Conservation (phyloP, 2,888 invertebrate species). For the Drosophila mayaguana region DNA sequence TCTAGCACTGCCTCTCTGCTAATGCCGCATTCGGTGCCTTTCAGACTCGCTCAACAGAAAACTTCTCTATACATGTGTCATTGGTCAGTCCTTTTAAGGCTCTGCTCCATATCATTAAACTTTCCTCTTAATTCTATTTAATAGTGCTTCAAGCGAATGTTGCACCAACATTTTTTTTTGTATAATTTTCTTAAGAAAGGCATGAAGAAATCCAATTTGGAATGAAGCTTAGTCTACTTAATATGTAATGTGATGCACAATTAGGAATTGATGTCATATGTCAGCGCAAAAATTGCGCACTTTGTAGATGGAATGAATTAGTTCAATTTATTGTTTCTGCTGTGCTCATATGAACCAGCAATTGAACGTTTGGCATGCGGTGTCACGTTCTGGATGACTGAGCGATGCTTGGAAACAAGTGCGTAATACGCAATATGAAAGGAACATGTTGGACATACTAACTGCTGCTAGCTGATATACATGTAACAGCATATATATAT, state of each 20-base stretch:
- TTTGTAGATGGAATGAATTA: slow-evolving; percentile 39
- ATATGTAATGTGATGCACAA: not conserved
- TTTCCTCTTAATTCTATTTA: not conserved
- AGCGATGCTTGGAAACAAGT: slow-evolving; percentile 48
- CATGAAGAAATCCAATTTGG: not conserved
- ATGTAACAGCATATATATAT: slow-evolving; percentile 4
- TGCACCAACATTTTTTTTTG: not conserved
- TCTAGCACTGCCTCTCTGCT: not conserved
- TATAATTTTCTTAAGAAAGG: not conserved
- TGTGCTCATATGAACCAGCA: slow-evolving; percentile 19
- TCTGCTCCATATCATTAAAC: not conserved
- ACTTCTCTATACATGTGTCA: too few species aligned
- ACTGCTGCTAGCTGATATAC: slow-evolving; percentile 20
- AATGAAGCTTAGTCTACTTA: not conserved
- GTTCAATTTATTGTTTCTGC: slow-evolving; percentile 53
- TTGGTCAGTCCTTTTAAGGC: not conserved
- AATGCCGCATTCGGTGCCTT: too few species aligned
- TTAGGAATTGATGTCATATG: not conserved
- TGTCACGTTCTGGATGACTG: slow-evolving; percentile 57
- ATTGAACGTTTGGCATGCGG: slow-evolving; percentile 39
- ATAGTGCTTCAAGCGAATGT: not conserved
- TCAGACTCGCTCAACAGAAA: too few species aligned
- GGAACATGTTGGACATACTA: slow-evolving; percentile 36
- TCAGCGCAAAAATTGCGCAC: not conserved
- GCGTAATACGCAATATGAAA: slow-evolving; percentile 48